Conservation (phyloP, 2,888 invertebrate genomes). For the Diplazon laetatorius region DNA sequence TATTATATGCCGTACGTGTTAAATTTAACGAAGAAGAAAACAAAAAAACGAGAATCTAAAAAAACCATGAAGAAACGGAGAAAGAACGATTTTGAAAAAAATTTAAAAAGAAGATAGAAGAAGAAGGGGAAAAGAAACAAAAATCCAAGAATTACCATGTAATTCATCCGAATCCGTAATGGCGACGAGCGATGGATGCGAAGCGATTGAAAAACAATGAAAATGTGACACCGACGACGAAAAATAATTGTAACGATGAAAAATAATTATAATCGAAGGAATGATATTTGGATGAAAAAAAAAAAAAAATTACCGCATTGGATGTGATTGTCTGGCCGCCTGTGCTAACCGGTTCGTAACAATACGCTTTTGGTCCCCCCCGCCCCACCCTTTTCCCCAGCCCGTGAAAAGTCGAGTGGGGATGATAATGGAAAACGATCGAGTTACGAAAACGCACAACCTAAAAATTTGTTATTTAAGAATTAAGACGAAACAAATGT, state of each 20-base stretch:
- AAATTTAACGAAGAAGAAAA: constrained; percentile 72
- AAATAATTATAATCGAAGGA: constrained; percentile 29
- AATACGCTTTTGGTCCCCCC: constrained; percentile 49
- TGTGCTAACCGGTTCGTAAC: constrained; percentile 78
- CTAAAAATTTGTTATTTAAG: constrained; percentile 48
- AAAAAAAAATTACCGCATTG: constrained; percentile 58
- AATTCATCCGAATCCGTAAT: constrained; percentile 73
- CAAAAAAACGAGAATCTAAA: constrained; percentile 68
- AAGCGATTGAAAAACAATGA: constrained; percentile 40
- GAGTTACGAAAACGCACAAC: constrained; percentile 20
- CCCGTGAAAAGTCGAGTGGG: constrained; percentile 32
- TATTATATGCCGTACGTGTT: constrained; percentile 82
- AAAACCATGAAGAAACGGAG: no score
- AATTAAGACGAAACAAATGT: constrained; percentile 18
- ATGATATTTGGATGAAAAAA: no score
- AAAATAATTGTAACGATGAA: constrained; percentile 42
- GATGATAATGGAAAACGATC: constrained; percentile 30
- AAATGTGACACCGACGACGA: constrained; percentile 26
- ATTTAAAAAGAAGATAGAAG: no score
- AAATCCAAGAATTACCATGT: constrained; percentile 78
- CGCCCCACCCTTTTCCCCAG: no score
- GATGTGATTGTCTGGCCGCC: constrained; percentile 79
- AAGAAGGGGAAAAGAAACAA: constrained; percentile 35
- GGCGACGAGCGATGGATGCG: constrained; percentile 33
- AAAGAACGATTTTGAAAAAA: no score